Conservation (phyloP, 2,888 invertebrate genomes). For the Helleia helle region DNA sequence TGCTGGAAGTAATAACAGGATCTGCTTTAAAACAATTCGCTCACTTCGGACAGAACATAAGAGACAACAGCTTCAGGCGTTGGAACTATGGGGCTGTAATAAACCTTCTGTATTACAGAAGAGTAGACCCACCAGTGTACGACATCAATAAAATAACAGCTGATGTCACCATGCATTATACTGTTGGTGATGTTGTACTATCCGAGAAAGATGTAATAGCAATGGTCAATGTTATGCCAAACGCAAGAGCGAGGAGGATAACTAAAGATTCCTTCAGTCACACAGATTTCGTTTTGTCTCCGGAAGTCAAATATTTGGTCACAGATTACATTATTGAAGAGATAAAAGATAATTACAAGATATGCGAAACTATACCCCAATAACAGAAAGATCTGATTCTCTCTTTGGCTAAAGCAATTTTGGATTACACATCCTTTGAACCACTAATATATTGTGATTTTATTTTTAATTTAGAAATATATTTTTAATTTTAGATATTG, state of each 20-base stretch:
- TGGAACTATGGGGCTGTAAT: conserved; percentile 21
- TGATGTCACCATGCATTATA: conserved; percentile 24
- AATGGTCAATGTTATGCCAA: conserved; percentile 24
- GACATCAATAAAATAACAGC: conserved; percentile 22
- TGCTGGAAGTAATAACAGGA: conserved; percentile 18
- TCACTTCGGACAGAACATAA: conserved; percentile 28
- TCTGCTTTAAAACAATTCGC: conserved; percentile 27
- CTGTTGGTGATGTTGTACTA: conserved; percentile 22
- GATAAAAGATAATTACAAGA: conserved; percentile 13
- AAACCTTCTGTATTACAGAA: conserved; percentile 24
- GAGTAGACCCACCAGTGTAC: conserved; percentile 19
- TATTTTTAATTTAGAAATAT: too few species aligned
- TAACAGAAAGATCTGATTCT: neutral
- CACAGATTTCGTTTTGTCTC: conserved; percentile 21
- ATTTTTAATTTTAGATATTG: too few species aligned
- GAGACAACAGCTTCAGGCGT: conserved; percentile 22
- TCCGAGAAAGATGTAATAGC: conserved; percentile 23
- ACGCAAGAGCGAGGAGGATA: conserved; percentile 19
- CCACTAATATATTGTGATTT: neutral
- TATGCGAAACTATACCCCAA: neutral
- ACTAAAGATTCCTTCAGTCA: conserved; percentile 23
- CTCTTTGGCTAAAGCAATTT: neutral
- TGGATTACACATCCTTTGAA: too few species aligned
- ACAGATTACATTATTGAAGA: conserved; percentile 22
- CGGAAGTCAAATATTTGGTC: conserved; percentile 21